These are phyloP conservation scores for Trichoplusia ni DNA, from an alignment of 1,140 invertebrate species.

Conservation along the genomic window DNA sequence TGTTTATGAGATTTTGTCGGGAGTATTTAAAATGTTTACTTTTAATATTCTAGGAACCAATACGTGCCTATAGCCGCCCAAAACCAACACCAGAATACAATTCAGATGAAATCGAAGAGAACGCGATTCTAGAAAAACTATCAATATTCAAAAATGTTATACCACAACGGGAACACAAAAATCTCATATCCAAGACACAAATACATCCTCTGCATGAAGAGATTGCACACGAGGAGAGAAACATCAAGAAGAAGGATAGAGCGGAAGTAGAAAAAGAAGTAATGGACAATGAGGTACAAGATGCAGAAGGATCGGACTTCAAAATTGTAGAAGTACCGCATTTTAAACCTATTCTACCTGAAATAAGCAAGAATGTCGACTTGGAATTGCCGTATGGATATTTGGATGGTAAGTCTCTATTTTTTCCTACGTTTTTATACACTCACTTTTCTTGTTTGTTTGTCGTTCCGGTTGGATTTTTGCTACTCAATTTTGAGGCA, in stretches of 20 bases:
- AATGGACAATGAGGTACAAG: not conserved
- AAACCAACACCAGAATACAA: constrained; percentile 19
- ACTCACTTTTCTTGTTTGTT: too few species aligned
- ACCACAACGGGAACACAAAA: constrained; percentile 55
- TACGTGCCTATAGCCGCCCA: constrained; percentile 48
- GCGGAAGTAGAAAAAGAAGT: constrained; percentile 18
- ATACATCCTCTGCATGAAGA: constrained; percentile 67
- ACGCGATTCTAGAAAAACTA: constrained; percentile 61
- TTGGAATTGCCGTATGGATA: constrained; percentile 1
- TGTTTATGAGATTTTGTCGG: not conserved
- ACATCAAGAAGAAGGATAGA: constrained; percentile 73
- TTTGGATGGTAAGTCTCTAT: constrained; percentile 1
- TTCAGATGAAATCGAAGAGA: constrained; percentile 44
- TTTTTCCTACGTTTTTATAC: too few species aligned
- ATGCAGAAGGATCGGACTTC: not conserved
- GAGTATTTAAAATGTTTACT: not conserved
- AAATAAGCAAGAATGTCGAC: not conserved
- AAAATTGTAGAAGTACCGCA: constrained; percentile 53
- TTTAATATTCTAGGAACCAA: constrained; percentile 53
- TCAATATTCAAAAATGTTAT: constrained; percentile 70
- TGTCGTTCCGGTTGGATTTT: too few species aligned
- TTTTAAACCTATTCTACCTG: constrained; percentile 55
- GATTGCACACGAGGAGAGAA: constrained; percentile 58
- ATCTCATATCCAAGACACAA: constrained; percentile 61
- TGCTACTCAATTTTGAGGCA: too few species aligned